Evolutionary conservation across 1,140 invertebrate genomes (phyloP).

Genomic region (Ceratosolen fusciceps): DNA sequence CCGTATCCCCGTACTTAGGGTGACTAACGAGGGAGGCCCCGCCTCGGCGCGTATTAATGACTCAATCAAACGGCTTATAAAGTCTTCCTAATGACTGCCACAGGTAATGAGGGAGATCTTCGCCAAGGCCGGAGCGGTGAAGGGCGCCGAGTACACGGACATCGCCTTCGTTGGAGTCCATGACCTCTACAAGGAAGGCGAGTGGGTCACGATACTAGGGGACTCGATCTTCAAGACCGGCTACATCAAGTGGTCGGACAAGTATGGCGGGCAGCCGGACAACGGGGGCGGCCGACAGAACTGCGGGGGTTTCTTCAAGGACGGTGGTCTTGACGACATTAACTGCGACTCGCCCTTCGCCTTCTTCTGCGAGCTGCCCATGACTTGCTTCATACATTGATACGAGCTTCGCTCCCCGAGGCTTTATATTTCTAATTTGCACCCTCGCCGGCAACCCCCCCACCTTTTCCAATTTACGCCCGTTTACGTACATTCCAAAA

Average conservation of each 20-base stretch:
- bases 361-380: conserved; percentile 64
- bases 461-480: too few relatives aligned
- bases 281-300: conserved; percentile 65
- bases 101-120: conserved; percentile 64
- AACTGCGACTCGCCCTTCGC: conserved; percentile 61
- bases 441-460: too few relatives aligned
- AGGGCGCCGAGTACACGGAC: conserved; percentile 55
- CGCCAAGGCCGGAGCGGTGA: conserved; percentile 56
- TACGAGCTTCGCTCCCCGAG: too few relatives aligned
- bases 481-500: too few relatives aligned
- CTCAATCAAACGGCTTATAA: not conserved
- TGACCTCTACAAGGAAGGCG: conserved; percentile 65
- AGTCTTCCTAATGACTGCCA: not conserved
- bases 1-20: not conserved
- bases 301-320: conserved; percentile 64
- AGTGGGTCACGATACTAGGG: conserved; percentile 66
- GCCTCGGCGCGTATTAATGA: not conserved
- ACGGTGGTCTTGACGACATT: conserved; percentile 65
- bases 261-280: conserved; percentile 66
- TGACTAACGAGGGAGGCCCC: not conserved
- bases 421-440: too few relatives aligned
- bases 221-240: conserved; percentile 66
- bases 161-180: conserved; percentile 66
- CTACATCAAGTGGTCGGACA: conserved; percentile 64
- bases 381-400: conserved; percentile 38